phyloP scores from a whole-genome alignment of 1,140 invertebrate genomes.

The Vollenhovia emeryi region DNA sequence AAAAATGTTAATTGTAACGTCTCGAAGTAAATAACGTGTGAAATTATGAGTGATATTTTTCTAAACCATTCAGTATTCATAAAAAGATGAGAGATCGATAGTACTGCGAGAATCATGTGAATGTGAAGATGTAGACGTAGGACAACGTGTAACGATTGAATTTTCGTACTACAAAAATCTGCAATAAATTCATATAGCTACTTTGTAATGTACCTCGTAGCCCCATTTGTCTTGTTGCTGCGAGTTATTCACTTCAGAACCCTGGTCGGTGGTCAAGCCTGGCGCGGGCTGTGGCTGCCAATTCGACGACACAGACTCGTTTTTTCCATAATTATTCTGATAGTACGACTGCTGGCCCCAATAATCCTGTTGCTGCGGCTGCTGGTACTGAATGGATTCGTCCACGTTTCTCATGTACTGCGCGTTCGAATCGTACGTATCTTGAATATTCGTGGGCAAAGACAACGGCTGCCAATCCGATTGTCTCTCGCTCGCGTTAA shows the following conservation, averaged over 20 bases:
- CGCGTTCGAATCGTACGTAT: slow-evolving; percentile 71
- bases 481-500: slow-evolving; percentile 69
- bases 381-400: slow-evolving; percentile 76
- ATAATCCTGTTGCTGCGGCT: slow-evolving; percentile 81
- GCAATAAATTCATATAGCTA: not conserved
- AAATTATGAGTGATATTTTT: slow-evolving; percentile 4
- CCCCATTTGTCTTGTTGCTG: slow-evolving; percentile 81
- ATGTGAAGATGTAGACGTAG: not conserved
- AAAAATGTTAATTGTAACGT: slow-evolving; percentile 48
- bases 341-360: slow-evolving; percentile 82
- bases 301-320: slow-evolving; percentile 68
- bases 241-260: slow-evolving; percentile 71
- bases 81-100: not conserved
- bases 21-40: not conserved
- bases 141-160: slow-evolving; percentile 12
- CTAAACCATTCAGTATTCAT: not conserved
- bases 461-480: slow-evolving; percentile 79
- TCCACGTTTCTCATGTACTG: slow-evolving; percentile 73
- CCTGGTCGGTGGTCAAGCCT: slow-evolving; percentile 68
- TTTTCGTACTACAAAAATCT: not conserved
- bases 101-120: not conserved
- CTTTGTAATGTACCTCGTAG: slow-evolving; percentile 80
- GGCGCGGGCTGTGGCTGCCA: slow-evolving; percentile 77
- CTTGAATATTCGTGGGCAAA: slow-evolving; percentile 72
- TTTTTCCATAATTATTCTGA: slow-evolving; percentile 74